Conservation (phyloP, 2,113 vertebrate species). For the Actenoides hombroni region DNA sequence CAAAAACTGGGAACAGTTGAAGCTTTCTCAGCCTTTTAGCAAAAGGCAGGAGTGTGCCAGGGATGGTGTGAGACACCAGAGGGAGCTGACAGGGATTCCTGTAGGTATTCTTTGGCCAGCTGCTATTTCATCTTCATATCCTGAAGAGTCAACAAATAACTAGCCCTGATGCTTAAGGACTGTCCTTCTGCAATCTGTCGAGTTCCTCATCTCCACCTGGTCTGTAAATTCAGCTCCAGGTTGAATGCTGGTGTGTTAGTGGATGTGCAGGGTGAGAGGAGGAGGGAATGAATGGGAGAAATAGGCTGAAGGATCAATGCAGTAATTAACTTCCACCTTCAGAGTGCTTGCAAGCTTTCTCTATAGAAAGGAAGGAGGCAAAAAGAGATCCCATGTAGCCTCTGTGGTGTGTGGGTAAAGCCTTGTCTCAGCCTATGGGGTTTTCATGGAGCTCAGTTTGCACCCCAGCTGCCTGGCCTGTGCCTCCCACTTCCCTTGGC, state of each 20-base stretch:
- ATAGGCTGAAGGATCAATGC: background rate
- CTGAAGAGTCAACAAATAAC: background rate
- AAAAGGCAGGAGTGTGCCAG: background rate
- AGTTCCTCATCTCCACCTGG: background rate
- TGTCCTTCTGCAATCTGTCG: background rate
- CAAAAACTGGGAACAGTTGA: background rate
- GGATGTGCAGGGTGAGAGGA: background rate
- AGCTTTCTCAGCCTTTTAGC: background rate
- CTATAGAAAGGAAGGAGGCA: background rate
- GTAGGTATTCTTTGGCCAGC: background rate
- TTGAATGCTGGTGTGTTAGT: background rate
- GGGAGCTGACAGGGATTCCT: background rate
- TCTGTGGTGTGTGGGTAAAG: background rate
- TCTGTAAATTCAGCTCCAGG: background rate
- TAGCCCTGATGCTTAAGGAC: background rate
- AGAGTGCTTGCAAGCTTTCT: background rate
- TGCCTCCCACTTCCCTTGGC: rapidly evolving
- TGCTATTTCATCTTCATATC: background rate
- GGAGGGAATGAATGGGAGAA: background rate
- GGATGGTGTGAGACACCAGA: background rate
- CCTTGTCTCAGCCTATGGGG: rapidly evolving
- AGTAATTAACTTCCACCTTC: background rate
- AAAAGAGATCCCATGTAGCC: background rate
- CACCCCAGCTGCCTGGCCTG: background rate
- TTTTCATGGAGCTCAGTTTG: background rate